Evolutionary conservation across 2,888 invertebrate species (phyloP), one percentile per base, ranked within the genome.

Genomic region (Harpagoxenus sublaevis): DNA sequence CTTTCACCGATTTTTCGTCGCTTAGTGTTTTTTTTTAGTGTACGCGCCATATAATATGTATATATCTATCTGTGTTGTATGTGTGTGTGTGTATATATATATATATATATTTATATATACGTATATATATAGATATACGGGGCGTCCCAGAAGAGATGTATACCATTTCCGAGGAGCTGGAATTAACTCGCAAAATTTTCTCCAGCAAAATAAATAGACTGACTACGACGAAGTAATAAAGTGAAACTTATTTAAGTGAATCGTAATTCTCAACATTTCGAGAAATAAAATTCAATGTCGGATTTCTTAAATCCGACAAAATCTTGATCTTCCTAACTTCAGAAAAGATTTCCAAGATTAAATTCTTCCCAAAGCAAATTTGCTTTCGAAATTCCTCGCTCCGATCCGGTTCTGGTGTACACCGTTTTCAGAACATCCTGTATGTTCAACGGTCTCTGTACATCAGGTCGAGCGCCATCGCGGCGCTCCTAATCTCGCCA

Each of bases 401-500:
- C 45, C 28, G 15, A 57, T 18, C 15, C n/a, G 12, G 66, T n/a
- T n/a, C n/a, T 68, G 35, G 45, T 83, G 71, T 77, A 66, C 51
- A 63, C 35, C 18, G 12, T 62, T 63, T 71, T 81, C 71, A 31
- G 60, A 71, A 60, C 71, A 62, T 57, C 42, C 48, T 75, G 63
- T 81, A 82, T 12, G 62, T 68, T 87, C 79, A 88, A 90, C 90
- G 74, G 75, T 89, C 77, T 89, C 90, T 90, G 89, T 90, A 90
- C 90, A 90, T 87, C 86, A 86, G 89, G 90, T 88, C 83, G 81
- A 79, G 73, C 35, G 79, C 60, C 68, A 65, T 66, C 45, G 57
- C 23, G 28, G 79, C 51, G 15, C 84, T 74, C 53, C 65, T 78
- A 87, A 83, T 84, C 70, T 84, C 86, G 75, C 88, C 90, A 87